These are phyloP conservation scores for Aplochiton taeniatus DNA, from an alignment of 2,797 vertebrate genomes.

Conservation along the genomic window DNA sequence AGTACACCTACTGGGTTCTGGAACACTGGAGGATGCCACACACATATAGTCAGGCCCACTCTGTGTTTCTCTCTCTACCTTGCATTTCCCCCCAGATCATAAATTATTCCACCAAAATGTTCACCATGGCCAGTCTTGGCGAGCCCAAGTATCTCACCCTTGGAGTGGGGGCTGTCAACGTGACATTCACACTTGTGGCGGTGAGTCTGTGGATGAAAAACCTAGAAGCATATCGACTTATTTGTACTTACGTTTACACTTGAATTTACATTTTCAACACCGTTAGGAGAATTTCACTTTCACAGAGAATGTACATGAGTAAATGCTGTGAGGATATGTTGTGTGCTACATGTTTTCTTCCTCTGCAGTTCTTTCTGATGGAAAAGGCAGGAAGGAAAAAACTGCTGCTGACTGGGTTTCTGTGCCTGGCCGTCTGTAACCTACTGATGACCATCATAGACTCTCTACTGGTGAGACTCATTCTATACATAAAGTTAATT, in stretches of 20 bases:
- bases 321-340: no score
- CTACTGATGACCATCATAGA: constrained; percentile 75
- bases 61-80: neutral
- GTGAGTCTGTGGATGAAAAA: constrained; percentile 43
- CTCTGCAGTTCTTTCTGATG: constrained; percentile 68
- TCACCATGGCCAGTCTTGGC: constrained; percentile 62
- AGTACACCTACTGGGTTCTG: neutral
- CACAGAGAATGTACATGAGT: no score
- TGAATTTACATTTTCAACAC: neutral
- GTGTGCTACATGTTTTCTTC: constrained; percentile 17
- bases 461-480: constrained; percentile 68
- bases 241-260: neutral
- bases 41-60: neutral
- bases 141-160: constrained; percentile 71
- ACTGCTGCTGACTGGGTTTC: constrained; percentile 67
- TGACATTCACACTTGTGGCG: constrained; percentile 72
- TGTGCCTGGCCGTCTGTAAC: constrained; percentile 67
- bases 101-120: constrained; percentile 75
- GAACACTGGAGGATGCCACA: constrained; percentile 16
- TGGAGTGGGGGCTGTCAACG: constrained; percentile 66
- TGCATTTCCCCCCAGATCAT: constrained; percentile 66
- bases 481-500: neutral
- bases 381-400: constrained; percentile 64
- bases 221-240: neutral
- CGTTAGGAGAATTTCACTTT: no score